These are phyloP conservation scores for Drosophila arawakana DNA, from an alignment of 1,140 invertebrate species.

Conservation along the genomic window DNA sequence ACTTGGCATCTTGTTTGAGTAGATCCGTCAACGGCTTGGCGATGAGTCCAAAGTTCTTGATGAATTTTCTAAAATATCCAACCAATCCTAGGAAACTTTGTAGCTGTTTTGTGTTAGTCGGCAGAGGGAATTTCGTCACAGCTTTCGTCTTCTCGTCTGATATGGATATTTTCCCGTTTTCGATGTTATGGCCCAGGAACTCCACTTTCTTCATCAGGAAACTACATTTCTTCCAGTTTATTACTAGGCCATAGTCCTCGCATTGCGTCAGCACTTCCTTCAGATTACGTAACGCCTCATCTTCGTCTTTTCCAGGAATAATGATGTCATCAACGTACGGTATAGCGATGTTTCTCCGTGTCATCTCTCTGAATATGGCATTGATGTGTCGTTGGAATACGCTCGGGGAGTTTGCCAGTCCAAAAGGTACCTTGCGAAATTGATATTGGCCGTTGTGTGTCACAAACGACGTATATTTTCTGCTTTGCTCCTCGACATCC, in stretches of 20 bases:
- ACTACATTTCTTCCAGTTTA: constrained; percentile 3
- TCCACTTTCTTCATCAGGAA: neutral
- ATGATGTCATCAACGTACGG: constrained; percentile 21
- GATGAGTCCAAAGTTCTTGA: neutral
- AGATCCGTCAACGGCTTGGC: constrained; percentile 6
- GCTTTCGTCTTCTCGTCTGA: neutral
- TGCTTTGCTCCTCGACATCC: neutral
- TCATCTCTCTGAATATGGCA: too few species aligned
- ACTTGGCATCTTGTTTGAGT: constrained; percentile 43
- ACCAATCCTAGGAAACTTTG: constrained; percentile 14
- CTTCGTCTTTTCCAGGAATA: constrained; percentile 7
- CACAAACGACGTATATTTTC: constrained; percentile 26
- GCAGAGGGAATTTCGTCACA: neutral
- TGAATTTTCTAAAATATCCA: constrained; percentile 19
- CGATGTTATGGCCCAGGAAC: neutral
- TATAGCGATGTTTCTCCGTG: constrained; percentile 8
- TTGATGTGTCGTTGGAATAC: neutral
- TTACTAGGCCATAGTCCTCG: constrained; percentile 1
- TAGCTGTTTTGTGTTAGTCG: constrained; percentile 7
- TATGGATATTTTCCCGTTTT: neutral
- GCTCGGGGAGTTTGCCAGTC: constrained; percentile 5
- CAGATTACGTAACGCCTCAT: neutral
- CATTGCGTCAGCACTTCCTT: constrained; percentile 20
- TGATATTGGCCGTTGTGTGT: constrained; percentile 19
- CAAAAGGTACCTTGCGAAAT: neutral